Evolutionary conservation across 2,113 vertebrate species (phyloP), one percentile per base, ranked within the genome.

Genomic region (Aptenodytes patagonicus): DNA sequence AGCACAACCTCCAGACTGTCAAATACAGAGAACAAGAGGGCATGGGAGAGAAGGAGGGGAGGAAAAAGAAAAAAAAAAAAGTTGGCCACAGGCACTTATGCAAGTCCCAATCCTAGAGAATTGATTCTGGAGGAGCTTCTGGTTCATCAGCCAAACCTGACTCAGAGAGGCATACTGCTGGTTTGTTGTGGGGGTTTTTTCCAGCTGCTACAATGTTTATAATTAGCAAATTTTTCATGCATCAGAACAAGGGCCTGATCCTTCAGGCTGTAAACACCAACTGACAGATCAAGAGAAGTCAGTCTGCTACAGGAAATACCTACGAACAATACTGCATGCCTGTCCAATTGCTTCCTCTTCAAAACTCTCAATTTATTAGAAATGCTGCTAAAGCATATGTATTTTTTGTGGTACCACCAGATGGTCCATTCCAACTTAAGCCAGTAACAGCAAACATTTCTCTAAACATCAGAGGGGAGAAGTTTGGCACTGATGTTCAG

Each of bases 321-420:
- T 60, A 40, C 17, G 3, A 54, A 52, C 5, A 17, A 40, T 32
- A 24, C 32, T 38, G 7, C 19, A 0, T 5, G 5, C 2, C 24
- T 47, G 13, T 22, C 49, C 57, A 29, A 28, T 21, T 5, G 10
- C 64, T 51, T 12, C 29, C 28, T 58, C 40, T 65, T 72, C 54
- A 57, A 49, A 79, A 29, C 11, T 21, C 29, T 44, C 24, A 12
- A 1, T 36, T 36, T 40, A 17, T 58, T 4, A 34, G 46, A 91
- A 49, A 13, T 3, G 0, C 18, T 32, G 9, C 31, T 34, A 34
- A 38, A 36, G 11, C 9, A 46, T 13, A 36, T 6, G 42, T 5
- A 25, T 10, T 42, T 84, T 83, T 28, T 6, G 7, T 66, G 40
- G 2, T 44, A 5, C 19, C 17, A 66, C 31, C 71, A 70, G n/a